Evolutionary conservation across 2,797 vertebrate species (phyloP), one percentile per base, ranked within the genome.

Genomic region (Intellagama lesueurii): DNA sequence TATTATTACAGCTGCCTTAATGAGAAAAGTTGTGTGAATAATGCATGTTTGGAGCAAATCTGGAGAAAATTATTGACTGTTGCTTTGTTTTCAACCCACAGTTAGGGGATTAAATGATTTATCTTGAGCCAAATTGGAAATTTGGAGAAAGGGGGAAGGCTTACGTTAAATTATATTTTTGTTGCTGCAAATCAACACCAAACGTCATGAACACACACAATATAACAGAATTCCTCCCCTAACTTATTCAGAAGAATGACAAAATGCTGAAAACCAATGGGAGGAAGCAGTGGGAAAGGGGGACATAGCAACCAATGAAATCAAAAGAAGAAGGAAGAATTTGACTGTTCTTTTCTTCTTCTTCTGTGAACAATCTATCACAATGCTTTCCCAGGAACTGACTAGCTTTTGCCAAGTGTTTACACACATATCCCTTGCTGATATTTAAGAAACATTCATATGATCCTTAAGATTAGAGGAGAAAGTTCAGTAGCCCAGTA

Each of bases 21-120:
- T 92, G 85, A 84, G 72, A 91, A 75, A 88, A 89, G 60, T 69
- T 92, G 56, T 85, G 30, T 88, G 94, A 95, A 94, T 70, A 72
- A 35, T 90, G 90, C 91, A 85, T 40, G 80, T 88, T 92, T 5
- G 0, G 85, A 87, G 93, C 89, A 86, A 92, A 91, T 93, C 76
- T 93, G 92, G 87, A 92, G 89, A 94, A 93, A 94, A 92, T 89
- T 95, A 93, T 92, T 92, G 91, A 92, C 78, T 66, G 91, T 89
- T 92, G 94, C 91, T 93, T 93, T 6, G 0, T 80, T 94, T 94
- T 93, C 94, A 96, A 90, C 89, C 89, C 91, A 90, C 87, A 91
- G 73, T 91, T 88, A 89, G 80, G 85, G 56, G 80, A 88, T 92
- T 69, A 89, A 86, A 72, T 81, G 91, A 84, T 95, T 94, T 94